Base-by-base conservation (phyloP, 1,140 invertebrate genomes). In the Pseudomyrmex sp. region DNA sequence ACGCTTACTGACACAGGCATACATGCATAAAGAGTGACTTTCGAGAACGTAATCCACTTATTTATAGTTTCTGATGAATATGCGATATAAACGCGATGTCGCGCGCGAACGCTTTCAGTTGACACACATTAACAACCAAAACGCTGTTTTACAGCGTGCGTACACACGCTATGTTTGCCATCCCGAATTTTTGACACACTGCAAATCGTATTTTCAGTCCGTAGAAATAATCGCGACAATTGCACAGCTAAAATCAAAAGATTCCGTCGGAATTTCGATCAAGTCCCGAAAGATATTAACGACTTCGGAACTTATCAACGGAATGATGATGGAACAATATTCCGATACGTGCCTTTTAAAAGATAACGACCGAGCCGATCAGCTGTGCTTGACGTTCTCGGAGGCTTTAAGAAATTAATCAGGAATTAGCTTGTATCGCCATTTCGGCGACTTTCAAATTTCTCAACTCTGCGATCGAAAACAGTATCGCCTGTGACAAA, bases 41-140 rank as follows among this genome's bases (percentile, higher is more conserved):
- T 80, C 54, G 35, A 58, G 20, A 69, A 70, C 13, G 63, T 79
- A 62, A 70, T 80, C 23, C 23, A 26, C 54, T 70, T 70, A 70
- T 80, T 80, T 70, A 59, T 80, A 70, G 54, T 44, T 50, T 59
- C 44, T 61, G 56, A 80, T 80, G 44, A 46, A 70, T 59, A 46
- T n/a, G 62, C 35, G 26, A 44, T 65, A 18, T 68, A 44, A 68
- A 68, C 12, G 35, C 35, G 50, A 9, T 10, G 72, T 75, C 56
- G 18, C 44, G 50, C 23, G 18, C 23, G 5, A 12, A 35, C 8
- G 13, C 44, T 12, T 50, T n/a, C 9, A 18, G n/a, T 72, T 61
- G 35, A 70, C 44, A 59, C 52, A 13, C 63, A 35, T 35, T 4
- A 23, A 15, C 23, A 15, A 70, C 15, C 7, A 13, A 48, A 79